These are phyloP conservation scores for Sceloporus undulatus DNA, from an alignment of 2,113 vertebrate species.

Conservation along the genomic window DNA sequence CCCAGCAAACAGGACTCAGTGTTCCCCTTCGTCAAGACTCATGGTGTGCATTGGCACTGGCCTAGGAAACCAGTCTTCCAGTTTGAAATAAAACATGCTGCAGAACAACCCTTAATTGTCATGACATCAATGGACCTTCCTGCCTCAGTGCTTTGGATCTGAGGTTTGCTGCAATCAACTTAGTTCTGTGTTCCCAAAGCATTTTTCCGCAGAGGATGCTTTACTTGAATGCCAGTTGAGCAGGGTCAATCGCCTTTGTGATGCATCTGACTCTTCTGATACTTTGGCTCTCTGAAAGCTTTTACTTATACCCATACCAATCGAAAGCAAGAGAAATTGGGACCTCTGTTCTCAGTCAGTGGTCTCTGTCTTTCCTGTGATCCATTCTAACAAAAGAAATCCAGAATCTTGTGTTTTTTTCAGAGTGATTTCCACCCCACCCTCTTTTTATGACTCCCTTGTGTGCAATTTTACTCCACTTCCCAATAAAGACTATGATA, in stretches of 20 bases:
- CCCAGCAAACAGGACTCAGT: conserved; percentile 79
- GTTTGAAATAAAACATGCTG: conserved; percentile 4
- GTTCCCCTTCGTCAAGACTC: conserved; percentile 82
- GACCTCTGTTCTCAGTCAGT: rapidly evolving
- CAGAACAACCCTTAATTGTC: conserved; percentile 29
- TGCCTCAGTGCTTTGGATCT: not conserved
- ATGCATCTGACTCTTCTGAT: not conserved
- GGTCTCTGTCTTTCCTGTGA: conserved; percentile 55
- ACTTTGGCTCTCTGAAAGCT: not conserved
- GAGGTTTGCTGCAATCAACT: not conserved
- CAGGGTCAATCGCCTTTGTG: not conserved
- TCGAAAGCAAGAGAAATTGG: rapidly evolving
- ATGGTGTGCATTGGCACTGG: conserved; percentile 92
- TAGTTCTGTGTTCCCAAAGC: not conserved
- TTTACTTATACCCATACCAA: not conserved
- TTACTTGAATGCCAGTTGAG: not conserved
- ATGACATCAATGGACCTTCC: conserved; percentile 37
- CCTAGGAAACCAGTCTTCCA: conserved; percentile 75
- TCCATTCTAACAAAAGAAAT: conserved; percentile 67
- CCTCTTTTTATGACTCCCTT: conserved; percentile 61
- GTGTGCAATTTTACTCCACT: conserved; percentile 80
- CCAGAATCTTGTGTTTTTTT: conserved; percentile 75
- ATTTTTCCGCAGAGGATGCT: conserved; percentile 24
- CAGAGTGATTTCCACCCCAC: conserved; percentile 69
- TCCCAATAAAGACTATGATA: conserved; percentile 77